Evolutionary conservation across 53 echinoderm and acorn worm species (phyloP), one percentile per base, ranked within the genome.

Genomic region (Henricia sp.): DNA sequence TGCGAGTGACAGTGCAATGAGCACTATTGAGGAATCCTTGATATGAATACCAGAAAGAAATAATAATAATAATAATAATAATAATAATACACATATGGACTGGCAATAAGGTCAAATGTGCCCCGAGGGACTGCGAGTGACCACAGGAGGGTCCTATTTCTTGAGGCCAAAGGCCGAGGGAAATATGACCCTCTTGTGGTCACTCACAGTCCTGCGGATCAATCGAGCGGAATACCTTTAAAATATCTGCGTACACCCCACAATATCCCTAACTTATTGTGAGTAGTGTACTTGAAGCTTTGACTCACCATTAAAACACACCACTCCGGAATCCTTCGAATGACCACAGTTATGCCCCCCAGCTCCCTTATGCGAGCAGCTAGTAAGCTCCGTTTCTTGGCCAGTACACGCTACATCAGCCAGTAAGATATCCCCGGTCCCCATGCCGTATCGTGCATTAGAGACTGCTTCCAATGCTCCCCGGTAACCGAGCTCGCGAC

Each of bases 321-420:
- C 65, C 16, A 51, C 85, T 4, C 85, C 74, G 3, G 85, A 73
- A 29, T 85, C 85, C 38, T 85, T 64, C 24, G 37, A 53, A 10
- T 85, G 85, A 10, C 63, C 74, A 23, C 85, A 85, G 17, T 82
- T 76, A 26, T 68, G 69, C 35, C 20, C 70, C n/a, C 88, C 82
- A 27, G 69, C 44, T 13, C 68, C 56, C 13, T 46, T 34, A 34
- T 88, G 82, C 1, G 43, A 70, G 25, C 88, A 88, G 56, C 82
- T 68, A 6, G 35, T 37, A 3, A 88, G 32, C 20, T 38, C 58
- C 5, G 39, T 44, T 58, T 88, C 88, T 12, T 41, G 35, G 11
- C 88, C 88, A 2, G 30, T 65, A 41, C 88, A 88, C 16, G 5
- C 55, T 3, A 88, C 80, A 19, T 76, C 68, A 55, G 70, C 82